These are phyloP conservation scores for Garra rufa DNA, from an alignment of 2,113 vertebrate genomes.

Conservation along the genomic window DNA sequence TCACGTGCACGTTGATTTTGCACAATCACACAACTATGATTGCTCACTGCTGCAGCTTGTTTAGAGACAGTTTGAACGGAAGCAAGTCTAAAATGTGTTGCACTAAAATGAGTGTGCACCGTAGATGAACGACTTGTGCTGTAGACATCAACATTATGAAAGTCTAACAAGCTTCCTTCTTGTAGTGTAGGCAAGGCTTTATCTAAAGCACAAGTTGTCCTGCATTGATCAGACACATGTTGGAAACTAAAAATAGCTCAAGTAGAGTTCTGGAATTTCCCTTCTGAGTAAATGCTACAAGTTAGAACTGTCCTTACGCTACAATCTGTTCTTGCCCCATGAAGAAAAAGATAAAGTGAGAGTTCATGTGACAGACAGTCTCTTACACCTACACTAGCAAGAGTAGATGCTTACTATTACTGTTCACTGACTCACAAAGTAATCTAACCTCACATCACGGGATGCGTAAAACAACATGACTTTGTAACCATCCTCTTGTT, in stretches of 20 bases:
- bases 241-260: slow-evolving; percentile 45
- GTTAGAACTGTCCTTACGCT: slow-evolving; percentile 31
- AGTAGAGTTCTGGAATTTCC: slow-evolving; percentile 49
- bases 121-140: no score
- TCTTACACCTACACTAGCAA: slow-evolving; percentile 8
- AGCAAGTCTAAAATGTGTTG: not conserved
- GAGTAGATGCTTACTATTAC: not conserved
- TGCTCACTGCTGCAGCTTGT: not conserved
- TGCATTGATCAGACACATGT: slow-evolving; percentile 41
- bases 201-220: slow-evolving; percentile 8
- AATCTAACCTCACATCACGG: not conserved
- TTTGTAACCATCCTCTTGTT: not conserved
- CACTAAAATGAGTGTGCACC: no score
- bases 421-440: not conserved
- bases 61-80: not conserved
- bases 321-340: slow-evolving; percentile 26
- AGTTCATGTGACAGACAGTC: not conserved
- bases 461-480: not conserved
- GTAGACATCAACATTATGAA: not conserved
- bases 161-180: slow-evolving; percentile 6
- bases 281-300: slow-evolving; percentile 40
- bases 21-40: not conserved
- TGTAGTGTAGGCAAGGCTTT: not conserved
- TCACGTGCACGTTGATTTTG: not conserved
- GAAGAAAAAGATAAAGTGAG: not conserved